Evolutionary conservation across 2,113 vertebrate genomes (phyloP), one percentile per base, ranked within the genome.

Genomic region (Nycticorax nycticorax): DNA sequence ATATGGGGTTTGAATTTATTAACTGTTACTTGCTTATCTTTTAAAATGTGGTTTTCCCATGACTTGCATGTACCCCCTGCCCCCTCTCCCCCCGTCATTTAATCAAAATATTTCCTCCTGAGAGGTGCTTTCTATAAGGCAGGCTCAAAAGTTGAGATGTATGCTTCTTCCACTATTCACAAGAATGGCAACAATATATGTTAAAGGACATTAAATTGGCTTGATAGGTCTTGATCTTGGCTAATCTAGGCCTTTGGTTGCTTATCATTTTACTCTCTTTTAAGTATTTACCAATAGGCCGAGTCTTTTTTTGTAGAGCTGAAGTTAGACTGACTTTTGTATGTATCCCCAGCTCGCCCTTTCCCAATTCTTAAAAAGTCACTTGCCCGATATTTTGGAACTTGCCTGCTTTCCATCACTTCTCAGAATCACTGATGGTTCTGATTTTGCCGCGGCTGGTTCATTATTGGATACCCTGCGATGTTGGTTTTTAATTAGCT

Each of bases 11-110:
- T 76, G 47, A 71, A 78, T 91, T 88, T 78, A 43, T 55, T 55
- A 62, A 45, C 32, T 83, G 14, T 72, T 77, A 50, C 15, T 93
- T 66, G 26, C 28, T 55, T 68, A 28, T 50, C 39, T 76, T 66
- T 81, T 76, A 1, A 45, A 55, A 45, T 24, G 14, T 66, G 23
- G 17, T 35, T 66, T 80, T 76, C 27, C 39, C n/a, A n/a, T 55
- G 27, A 55, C 45, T 76, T 71, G 26, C 28, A 23, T 20, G 15
- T 1, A 1, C 45, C 45, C 8, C 45, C 45, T 21, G 21, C 4
- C 33, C 26, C 27, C 8, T 2, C 0, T 8, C 13, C 8, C 19
- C 4, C 9, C 4, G 7, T 74, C 5, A 23, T 75, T 66, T 80
- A 22, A 43, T 71, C 12, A 55, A 60, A 59, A 8, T 76, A 50